Evolutionary conservation across 2,888 invertebrate species (phyloP).

Genomic region (Noctua comes): DNA sequence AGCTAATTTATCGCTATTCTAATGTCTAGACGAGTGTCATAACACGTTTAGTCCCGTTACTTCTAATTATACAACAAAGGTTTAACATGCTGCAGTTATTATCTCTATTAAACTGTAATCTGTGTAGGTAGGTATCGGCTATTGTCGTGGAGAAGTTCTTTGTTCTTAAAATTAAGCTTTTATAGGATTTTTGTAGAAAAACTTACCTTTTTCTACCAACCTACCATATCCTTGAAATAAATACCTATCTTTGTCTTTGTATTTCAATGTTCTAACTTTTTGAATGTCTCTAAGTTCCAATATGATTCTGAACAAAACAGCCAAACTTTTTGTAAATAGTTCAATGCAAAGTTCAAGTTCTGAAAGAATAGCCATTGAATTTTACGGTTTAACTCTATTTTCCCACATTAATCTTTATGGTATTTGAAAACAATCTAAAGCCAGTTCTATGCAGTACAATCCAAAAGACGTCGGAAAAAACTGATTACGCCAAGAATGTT

Average conservation of each 20-base stretch:
- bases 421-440: not conserved
- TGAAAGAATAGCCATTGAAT: not conserved
- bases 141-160: constrained; percentile 7
- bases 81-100: constrained; percentile 31
- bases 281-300: not conserved
- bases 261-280: not conserved
- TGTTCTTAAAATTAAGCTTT: constrained; percentile 10
- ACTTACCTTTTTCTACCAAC: not conserved
- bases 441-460: not conserved
- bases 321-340: not conserved
- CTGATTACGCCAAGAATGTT: constrained; percentile 44
- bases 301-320: not conserved
- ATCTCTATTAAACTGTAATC: constrained; percentile 18
- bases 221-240: not conserved
- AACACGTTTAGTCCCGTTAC: constrained; percentile 42
- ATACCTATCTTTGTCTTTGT: not conserved
- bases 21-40: constrained; percentile 44
- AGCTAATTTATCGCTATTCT: constrained; percentile 41
- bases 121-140: not conserved
- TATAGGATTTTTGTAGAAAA: not conserved
- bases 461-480: constrained; percentile 29
- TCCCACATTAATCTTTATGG: not conserved
- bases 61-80: constrained; percentile 45
- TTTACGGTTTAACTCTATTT: not conserved
- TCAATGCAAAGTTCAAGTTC: not conserved